Base-by-base conservation (phyloP, 2,888 invertebrate species). In the Tromatobia lineatoria region DNA sequence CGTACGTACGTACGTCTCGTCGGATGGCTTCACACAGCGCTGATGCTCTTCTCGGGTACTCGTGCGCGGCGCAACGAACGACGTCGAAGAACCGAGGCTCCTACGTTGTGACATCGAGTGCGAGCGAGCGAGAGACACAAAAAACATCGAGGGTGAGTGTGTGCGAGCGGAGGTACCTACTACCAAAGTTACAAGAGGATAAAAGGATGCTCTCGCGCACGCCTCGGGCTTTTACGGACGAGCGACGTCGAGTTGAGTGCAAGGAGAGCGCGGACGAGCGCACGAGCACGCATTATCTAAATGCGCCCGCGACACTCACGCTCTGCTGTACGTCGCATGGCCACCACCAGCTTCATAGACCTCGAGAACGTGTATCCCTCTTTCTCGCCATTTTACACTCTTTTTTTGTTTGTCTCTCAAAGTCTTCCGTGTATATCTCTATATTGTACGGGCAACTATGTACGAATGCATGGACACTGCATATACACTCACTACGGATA, bases 161-260 rank as follows among this genome's bases (percentile, higher is more conserved):
- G 76, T 74, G 77, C 76, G 89, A 87, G 89, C 88, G 88, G 88
- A 89, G 90, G 88, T 81, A 80, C 75, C 64, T 66, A 83, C 90
- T 83, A 89, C 74, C 90, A 89, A 89, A 90, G 91, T 91, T 89
- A 91, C 90, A 92, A 93, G 92, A 93, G 93, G 92, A 93, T 93
- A 93, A 93, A 93, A 93, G 93, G 92, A 93, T 93, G 91, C 91
- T 87, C 85, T 86, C 82, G 83, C 85, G 85, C 85, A 83, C 89
- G 91, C 90, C 91, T 89, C 85, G 87, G 87, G 92, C 92, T 93
- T 93, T 93, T 92, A 93, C 88, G 84, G 85, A 78, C 81, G 80
- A 86, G 80, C 85, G 84, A 85, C 82, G 85, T 81, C 83, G 76
- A 82, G 86, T 79, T 80, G 85, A 89, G 87, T 87, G 87, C 86